Evolutionary conservation across 2,797 vertebrate species (phyloP).

Genomic region (Melanotaenia pygmaea): DNA sequence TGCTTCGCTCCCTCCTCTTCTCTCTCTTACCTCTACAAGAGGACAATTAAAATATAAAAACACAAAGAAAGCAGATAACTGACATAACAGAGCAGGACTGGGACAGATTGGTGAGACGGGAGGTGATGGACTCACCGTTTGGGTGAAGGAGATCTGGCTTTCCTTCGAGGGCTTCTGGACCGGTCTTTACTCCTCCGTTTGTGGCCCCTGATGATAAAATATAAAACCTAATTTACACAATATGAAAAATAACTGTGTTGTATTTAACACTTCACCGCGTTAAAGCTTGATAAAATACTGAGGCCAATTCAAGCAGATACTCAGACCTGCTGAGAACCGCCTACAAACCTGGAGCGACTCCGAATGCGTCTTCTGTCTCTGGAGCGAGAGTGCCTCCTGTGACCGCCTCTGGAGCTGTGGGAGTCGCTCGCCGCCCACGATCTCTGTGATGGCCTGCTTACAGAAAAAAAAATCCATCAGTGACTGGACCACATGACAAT

Average conservation of each 20-base stretch:
- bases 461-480: constrained; percentile 36
- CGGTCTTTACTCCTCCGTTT: constrained; percentile 88
- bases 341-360: constrained; percentile 88
- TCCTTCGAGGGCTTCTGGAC: constrained; percentile 87
- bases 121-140: constrained; percentile 80
- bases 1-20: constrained; percentile 87
- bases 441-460: constrained; percentile 85
- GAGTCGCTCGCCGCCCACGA: constrained; percentile 83
- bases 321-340: background rate
- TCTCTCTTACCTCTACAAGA: constrained; percentile 89
- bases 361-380: constrained; percentile 85
- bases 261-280: background rate
- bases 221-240: background rate
- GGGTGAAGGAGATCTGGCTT: constrained; percentile 87
- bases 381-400: constrained; percentile 89
- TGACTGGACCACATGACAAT: background rate
- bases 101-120: background rate
- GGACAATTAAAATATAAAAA: background rate
- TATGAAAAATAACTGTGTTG: background rate
- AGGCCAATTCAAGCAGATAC: background rate
- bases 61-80: background rate
- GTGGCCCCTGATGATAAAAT: constrained; percentile 79
- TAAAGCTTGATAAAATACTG: background rate
- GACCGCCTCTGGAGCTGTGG: constrained; percentile 83
- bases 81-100: background rate